Evolutionary conservation across 2,797 vertebrate genomes (phyloP).

Genomic region (Galaxias olidus): DNA sequence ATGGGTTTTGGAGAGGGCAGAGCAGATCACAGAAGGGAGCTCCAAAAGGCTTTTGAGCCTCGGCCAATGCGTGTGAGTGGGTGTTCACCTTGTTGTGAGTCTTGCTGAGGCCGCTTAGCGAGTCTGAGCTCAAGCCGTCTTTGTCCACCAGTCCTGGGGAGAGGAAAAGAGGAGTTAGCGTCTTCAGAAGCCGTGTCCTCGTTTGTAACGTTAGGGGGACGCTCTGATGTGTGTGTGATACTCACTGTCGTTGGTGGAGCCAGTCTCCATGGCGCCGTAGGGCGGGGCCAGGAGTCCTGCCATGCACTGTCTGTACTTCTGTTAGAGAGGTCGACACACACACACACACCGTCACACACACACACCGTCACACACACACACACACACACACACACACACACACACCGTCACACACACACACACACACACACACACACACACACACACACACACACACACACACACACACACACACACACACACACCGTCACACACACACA

Average conservation of each 20-base stretch:
- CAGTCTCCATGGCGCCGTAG: conserved; percentile 96
- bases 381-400: no score
- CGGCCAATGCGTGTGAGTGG: not conserved
- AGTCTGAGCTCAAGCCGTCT: conserved; percentile 86
- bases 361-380: no score
- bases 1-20: no score
- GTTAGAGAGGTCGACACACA: conserved; percentile 53
- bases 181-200: not conserved
- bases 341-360: not conserved
- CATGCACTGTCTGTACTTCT: conserved; percentile 96
- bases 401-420: conserved; percentile 3
- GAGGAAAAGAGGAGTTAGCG: conserved; percentile 7
- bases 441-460: conserved; percentile 3
- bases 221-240: conserved; percentile 29
- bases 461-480: conserved; percentile 3
- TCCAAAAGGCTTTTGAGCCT: not conserved
- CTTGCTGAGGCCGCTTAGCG: conserved; percentile 81
- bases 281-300: conserved; percentile 94
- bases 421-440: conserved; percentile 10
- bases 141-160: conserved; percentile 91
- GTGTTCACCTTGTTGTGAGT: conserved; percentile 85
- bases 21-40: no score
- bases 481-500: no score
- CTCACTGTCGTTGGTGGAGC: conserved; percentile 94
- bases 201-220: not conserved